A percentile compares a stretch with the other conserved stretches of the same genome.
Conservation (phyloP, 2,888 invertebrate genomes). For the Atrina japonica region DNA sequence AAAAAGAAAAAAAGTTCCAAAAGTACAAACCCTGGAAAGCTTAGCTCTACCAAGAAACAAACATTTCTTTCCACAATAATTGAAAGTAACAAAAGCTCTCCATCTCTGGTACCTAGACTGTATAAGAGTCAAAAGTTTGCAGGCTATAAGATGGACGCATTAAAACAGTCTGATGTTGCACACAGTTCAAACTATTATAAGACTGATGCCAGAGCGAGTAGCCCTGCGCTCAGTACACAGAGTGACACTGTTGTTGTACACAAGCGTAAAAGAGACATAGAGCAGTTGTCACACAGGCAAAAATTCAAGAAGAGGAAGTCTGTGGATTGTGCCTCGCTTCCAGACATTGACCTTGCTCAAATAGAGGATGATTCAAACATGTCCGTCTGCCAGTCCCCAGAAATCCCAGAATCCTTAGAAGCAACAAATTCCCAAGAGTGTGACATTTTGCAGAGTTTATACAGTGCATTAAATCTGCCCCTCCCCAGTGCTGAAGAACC, state of each 20-base stretch:
- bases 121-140: slow-evolving; percentile 10
- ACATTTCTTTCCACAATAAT: no score
- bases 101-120: background rate
- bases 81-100: no score
- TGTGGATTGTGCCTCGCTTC: background rate
- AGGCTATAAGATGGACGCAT: background rate
- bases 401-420: background rate
- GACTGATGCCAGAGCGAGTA: slow-evolving; percentile 12
- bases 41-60: no score
- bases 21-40: no score
- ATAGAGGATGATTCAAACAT: background rate
- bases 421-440: slow-evolving; percentile 19
- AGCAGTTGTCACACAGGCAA: background rate
- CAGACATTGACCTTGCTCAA: background rate
- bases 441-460: slow-evolving; percentile 53
- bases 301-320: slow-evolving; percentile 13
- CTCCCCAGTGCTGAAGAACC: slow-evolving; percentile 15
- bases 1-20: no score
- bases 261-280: slow-evolving; percentile 26
- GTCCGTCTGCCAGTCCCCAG: background rate
- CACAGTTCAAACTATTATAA: background rate
- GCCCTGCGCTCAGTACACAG: slow-evolving; percentile 31
- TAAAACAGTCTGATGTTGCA: background rate
- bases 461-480: slow-evolving; percentile 57
- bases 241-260: slow-evolving; percentile 25